phyloP scores from a whole-genome alignment of 1,140 invertebrate species.

The Sipha flava region DNA sequence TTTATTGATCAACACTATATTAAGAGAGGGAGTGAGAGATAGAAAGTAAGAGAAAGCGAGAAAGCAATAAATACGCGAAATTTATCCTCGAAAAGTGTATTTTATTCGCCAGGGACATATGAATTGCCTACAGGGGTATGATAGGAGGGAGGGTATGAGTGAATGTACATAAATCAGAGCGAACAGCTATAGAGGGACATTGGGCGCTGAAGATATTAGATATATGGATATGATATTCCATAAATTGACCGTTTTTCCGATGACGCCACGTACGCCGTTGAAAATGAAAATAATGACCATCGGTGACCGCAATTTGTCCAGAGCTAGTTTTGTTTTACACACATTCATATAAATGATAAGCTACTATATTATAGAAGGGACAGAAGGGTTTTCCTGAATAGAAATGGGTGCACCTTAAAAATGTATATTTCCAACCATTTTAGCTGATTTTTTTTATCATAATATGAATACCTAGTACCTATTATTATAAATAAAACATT shows the following conservation, averaged over 20 bases:
- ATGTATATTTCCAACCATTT: neutral
- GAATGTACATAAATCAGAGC: slow-evolving; percentile 16
- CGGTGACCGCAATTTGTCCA: slow-evolving; percentile 31
- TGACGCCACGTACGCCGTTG: slow-evolving; percentile 4
- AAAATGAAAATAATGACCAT: slow-evolving; percentile 26
- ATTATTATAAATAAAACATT: no score
- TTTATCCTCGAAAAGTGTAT: slow-evolving; percentile 15
- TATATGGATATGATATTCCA: slow-evolving; percentile 25
- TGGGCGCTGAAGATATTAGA: slow-evolving; percentile 17
- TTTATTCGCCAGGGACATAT: slow-evolving; percentile 27
- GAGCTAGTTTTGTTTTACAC: slow-evolving; percentile 6
- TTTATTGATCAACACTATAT: slow-evolving; percentile 12
- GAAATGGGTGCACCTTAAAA: neutral
- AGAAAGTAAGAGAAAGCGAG: neutral
- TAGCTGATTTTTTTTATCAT: neutral
- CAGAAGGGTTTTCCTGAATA: neutral
- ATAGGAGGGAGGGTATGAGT: neutral
- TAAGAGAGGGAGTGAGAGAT: neutral
- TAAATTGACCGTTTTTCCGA: slow-evolving; percentile 31
- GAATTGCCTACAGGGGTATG: neutral
- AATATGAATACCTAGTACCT: no score
- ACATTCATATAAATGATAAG: neutral
- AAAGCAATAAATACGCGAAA: slow-evolving; percentile 18
- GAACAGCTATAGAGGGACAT: slow-evolving; percentile 1
- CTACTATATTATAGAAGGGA: neutral